Percentiles rank a stretch among this genome's conserved stretches.
phyloP scores from a whole-genome alignment of 2,113 vertebrate genomes.

The Tachuris rubrigastra region DNA sequence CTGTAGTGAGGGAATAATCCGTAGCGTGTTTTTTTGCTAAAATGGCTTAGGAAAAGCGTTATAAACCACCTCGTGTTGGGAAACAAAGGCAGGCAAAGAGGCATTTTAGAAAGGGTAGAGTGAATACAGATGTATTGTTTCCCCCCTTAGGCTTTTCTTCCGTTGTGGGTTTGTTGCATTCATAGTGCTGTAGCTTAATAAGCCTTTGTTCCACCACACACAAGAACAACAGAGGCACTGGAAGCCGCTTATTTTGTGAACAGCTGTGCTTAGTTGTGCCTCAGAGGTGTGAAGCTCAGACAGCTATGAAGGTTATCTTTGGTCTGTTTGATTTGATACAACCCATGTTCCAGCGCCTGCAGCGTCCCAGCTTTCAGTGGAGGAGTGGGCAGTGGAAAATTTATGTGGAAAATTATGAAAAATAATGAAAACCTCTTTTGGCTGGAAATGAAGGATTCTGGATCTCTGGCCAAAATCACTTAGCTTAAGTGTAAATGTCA shows the following conservation, averaged over 20 bases:
- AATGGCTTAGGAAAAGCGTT: neutral
- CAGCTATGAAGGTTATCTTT: neutral
- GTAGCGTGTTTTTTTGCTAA: neutral
- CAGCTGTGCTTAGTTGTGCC: neutral
- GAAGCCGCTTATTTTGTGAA: neutral
- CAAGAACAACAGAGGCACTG: neutral
- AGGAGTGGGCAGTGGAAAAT: neutral
- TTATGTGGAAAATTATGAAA: constrained; percentile 28
- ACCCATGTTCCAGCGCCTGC: neutral
- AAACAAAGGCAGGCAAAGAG: neutral
- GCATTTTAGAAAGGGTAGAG: neutral
- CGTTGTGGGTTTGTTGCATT: neutral
- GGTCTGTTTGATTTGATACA: neutral
- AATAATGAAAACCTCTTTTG: neutral
- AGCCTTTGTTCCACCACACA: neutral
- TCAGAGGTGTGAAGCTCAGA: constrained; percentile 5
- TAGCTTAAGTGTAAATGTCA: neutral
- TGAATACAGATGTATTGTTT: neutral
- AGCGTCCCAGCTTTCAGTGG: neutral
- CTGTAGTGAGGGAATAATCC: neutral
- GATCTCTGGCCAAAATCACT: neutral
- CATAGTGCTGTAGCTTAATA: neutral
- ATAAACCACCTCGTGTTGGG: neutral
- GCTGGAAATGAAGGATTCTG: neutral
- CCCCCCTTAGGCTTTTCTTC: neutral